Conservation (phyloP, 2,888 invertebrate species). For the Gymnosoma rotundatum region DNA sequence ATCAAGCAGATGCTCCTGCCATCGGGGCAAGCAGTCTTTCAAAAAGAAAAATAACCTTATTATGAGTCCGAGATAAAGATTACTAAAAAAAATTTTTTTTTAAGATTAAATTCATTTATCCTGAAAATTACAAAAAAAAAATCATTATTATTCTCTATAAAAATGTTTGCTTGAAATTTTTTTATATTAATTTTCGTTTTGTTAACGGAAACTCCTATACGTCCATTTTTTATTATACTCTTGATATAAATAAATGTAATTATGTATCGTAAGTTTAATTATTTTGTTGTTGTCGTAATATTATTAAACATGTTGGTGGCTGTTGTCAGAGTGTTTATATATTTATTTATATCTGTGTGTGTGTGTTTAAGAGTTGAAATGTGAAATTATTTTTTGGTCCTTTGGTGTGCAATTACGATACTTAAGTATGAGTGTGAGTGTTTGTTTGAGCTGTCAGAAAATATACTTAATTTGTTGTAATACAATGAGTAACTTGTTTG, state of each 20-base stretch:
- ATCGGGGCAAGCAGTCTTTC: too few species aligned
- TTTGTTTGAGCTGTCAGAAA: slow-evolving; percentile 27
- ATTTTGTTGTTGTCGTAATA: slow-evolving; percentile 43
- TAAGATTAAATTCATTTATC: too few species aligned
- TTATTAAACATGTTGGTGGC: slow-evolving; percentile 39
- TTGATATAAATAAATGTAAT: slow-evolving; percentile 7
- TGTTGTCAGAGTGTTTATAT: slow-evolving; percentile 11
- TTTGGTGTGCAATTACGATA: slow-evolving; percentile 38
- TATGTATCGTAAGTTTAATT: slow-evolving; percentile 34
- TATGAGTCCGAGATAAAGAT: too few species aligned
- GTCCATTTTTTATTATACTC: slow-evolving; percentile 9
- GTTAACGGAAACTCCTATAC: slow-evolving; percentile 36
- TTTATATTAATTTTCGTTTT: slow-evolving; percentile 3
- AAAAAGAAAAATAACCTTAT: too few species aligned
- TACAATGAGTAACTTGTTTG: slow-evolving; percentile 50
- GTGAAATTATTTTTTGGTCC: slow-evolving; percentile 27
- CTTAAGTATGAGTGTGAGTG: neutral
- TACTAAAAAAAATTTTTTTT: too few species aligned
- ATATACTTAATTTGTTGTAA: slow-evolving; percentile 58
- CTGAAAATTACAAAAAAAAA: too few species aligned
- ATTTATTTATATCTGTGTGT: neutral
- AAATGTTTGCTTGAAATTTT: neutral
- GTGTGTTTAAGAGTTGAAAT: neutral
- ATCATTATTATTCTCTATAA: neutral
- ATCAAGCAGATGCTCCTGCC: too few species aligned